These are phyloP conservation scores for Pristionchus maxplancki DNA, from an alignment of 2,888 invertebrate genomes.

Conservation along the genomic window DNA sequence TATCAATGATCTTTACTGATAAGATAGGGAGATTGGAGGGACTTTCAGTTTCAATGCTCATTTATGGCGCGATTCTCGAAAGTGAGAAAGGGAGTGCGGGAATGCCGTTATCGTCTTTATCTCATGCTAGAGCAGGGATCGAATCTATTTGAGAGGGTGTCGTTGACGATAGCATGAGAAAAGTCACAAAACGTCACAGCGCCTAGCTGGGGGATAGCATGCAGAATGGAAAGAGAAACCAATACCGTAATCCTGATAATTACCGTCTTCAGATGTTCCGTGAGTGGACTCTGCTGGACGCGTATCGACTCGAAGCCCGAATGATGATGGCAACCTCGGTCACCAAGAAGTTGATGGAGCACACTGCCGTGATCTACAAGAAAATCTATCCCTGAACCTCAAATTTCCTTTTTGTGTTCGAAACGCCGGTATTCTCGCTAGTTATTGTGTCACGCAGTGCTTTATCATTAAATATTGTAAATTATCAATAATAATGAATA, in stretches of 20 bases:
- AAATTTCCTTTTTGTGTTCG: not conserved
- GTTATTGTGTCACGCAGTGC: constrained; percentile 6
- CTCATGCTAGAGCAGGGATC: not conserved
- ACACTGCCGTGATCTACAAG: constrained; percentile 74
- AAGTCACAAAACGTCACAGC: no score
- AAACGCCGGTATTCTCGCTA: not conserved
- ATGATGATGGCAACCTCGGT: constrained; percentile 74
- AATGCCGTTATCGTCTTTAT: not conserved
- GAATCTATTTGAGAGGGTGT: no score
- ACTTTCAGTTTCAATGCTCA: no score
- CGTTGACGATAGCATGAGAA: no score
- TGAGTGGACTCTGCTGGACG: constrained; percentile 76
- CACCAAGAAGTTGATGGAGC: constrained; percentile 71
- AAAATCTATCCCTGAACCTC: constrained; percentile 71
- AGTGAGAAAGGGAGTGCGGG: no score
- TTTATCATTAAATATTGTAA: not conserved
- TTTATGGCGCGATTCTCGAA: no score
- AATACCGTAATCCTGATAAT: no score
- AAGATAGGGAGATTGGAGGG: not conserved
- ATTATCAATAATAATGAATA: no score
- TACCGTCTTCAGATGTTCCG: constrained; percentile 70
- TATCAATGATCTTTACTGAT: constrained; percentile 11
- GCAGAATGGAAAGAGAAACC: no score
- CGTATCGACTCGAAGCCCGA: constrained; percentile 72
- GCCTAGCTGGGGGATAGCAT: no score